Base-by-base conservation (phyloP, 2,113 vertebrate species). In the Chaenocephalus aceratus region DNA sequence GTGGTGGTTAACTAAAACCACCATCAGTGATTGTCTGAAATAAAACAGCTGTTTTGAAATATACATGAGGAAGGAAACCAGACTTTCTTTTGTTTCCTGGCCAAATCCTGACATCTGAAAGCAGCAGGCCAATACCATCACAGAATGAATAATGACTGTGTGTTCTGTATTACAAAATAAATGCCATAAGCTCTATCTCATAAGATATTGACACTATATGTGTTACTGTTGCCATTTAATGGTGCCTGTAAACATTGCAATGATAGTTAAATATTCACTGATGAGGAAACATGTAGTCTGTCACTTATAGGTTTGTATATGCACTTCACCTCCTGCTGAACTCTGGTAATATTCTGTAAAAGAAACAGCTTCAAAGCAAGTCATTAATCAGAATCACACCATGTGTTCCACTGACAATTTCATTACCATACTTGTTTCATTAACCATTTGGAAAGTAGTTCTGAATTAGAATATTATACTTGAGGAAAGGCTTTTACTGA, bases 41-140 rank as follows among this genome's bases (percentile, higher is more conserved):
- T 77, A 2, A 53, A 80, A 66, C 75, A 86, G 80, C 70, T 84
- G 85, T 71, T 12, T 12, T 64, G 63, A 72, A 69, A 62, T 48
- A 44, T 9, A 84, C 65, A 75, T 0, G 30, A 78, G 62, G 34
- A 65, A 66, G 71, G 64, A 69, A 80, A 70, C 75, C 49, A 57
- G 15, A 5, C 49, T 74, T 76, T 74, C 67, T 79, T 85, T 61
- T 64, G 74, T 83, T 83, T 80, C 62, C 0, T 30, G 3, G 82
- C 67, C 86, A 80, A 61, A 65, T 21, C 30, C 53, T 46, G 62
- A 86, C 72, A 77, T 80, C 45, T 78, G 79, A 75, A 16, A 46
- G 57, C 56, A 61, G 44, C 30, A 30, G 30, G 30, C 62, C 34
- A 60, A 65, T 7, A 15, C 23, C 9, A 49, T 51, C 59, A 11